These are phyloP conservation scores for Thunnus thynnus DNA, from an alignment of 2,113 vertebrate genomes.

Conservation along the genomic window DNA sequence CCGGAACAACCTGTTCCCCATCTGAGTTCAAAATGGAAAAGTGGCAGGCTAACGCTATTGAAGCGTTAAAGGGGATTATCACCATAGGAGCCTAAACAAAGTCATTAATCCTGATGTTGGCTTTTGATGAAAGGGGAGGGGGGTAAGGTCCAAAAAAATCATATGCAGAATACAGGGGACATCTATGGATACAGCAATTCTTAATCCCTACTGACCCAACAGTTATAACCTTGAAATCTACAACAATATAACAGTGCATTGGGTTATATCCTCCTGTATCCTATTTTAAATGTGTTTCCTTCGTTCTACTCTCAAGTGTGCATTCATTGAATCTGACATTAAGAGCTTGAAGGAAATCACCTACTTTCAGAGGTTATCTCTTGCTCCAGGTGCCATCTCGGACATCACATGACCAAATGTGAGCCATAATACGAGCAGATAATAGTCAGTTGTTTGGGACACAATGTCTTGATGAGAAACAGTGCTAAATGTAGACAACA, in stretches of 20 bases:
- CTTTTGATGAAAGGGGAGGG: neutral
- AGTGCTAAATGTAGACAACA: neutral
- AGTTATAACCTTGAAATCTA: constrained; percentile 29
- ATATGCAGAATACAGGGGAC: neutral
- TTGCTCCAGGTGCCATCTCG: constrained; percentile 37
- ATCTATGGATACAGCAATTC: neutral
- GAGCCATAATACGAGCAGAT: constrained; percentile 15
- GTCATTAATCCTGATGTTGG: constrained; percentile 51
- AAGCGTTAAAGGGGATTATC: constrained; percentile 53
- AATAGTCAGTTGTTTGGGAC: neutral
- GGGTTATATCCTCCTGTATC: neutral
- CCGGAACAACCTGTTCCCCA: constrained; percentile 49
- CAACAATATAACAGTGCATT: neutral
- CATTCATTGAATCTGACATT: constrained; percentile 37
- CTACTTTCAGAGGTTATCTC: constrained; percentile 44
- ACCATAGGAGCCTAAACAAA: constrained; percentile 44
- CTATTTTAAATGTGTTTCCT: neutral
- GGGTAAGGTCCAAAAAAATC: constrained; percentile 13
- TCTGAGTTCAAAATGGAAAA: constrained; percentile 47
- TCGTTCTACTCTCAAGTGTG: neutral
- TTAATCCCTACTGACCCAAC: constrained; percentile 34
- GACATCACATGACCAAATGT: constrained; percentile 28
- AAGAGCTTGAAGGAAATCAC: constrained; percentile 43
- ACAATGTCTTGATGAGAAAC: constrained; percentile 5
- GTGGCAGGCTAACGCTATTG: constrained; percentile 34